Percentiles rank a stretch among this genome's conserved stretches.
These are phyloP conservation scores for Eupithecia subumbrata DNA, from an alignment of 2,888 invertebrate genomes.

Conservation along the genomic window DNA sequence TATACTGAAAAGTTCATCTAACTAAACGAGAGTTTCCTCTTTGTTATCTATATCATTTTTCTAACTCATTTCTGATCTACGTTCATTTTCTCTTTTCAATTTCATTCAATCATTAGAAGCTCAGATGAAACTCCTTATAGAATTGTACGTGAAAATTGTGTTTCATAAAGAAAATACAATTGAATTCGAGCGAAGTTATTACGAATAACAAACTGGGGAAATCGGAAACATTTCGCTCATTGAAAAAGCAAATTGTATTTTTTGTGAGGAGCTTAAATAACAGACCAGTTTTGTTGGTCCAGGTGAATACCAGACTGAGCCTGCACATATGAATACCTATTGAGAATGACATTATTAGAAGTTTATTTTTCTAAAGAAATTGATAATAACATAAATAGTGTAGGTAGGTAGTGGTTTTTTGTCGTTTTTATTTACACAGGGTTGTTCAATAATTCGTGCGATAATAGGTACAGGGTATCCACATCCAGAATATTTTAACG, in stretches of 20 bases:
- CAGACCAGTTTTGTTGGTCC: neutral
- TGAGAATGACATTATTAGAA: neutral
- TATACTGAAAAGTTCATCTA: neutral
- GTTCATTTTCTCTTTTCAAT: neutral
- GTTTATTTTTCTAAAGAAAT: neutral
- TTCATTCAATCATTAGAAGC: neutral
- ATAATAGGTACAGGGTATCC: neutral
- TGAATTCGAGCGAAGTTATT: conserved; percentile 5
- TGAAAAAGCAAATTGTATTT: conserved; percentile 14
- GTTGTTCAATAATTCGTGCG: neutral
- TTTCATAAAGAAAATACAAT: conserved; percentile 12
- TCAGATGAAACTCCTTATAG: neutral
- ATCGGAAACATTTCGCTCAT: conserved; percentile 10
- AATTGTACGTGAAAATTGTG: conserved; percentile 5
- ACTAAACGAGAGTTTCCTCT: neutral
- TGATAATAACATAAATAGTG: too few relatives aligned
- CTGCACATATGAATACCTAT: neutral
- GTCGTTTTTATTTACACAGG: too few relatives aligned
- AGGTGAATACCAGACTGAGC: neutral
- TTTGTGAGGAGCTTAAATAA: neutral
- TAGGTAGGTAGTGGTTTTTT: too few relatives aligned
- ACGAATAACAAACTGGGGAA: conserved; percentile 6
- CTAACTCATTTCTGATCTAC: neutral
- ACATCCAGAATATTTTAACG: neutral
- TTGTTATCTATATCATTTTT: neutral